phyloP scores from a whole-genome alignment of 2,797 vertebrate species.

The Hippopotamyrus pictus region DNA sequence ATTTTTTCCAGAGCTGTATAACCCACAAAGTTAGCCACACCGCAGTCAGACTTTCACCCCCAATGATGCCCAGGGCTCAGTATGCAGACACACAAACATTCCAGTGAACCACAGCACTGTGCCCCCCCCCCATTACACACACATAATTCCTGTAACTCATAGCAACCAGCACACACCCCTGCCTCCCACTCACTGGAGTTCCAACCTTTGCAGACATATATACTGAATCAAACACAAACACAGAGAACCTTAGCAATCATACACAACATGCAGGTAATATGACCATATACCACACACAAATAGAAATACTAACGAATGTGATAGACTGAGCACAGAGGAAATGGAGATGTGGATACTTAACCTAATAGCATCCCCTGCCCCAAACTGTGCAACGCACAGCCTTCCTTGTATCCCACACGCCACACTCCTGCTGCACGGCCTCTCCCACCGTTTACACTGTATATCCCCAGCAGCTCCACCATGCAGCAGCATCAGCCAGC shows the following conservation, averaged over 20 bases:
- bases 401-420: neutral
- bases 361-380: neutral
- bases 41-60: neutral
- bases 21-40: neutral
- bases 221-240: neutral
- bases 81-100: neutral
- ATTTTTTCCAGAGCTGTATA: neutral
- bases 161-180: slow-evolving; percentile 3
- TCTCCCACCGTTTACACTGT: neutral
- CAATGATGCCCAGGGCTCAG: neutral
- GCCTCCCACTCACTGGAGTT: neutral
- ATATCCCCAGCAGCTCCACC: neutral
- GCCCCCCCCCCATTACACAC: neutral
- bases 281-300: neutral
- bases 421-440: neutral
- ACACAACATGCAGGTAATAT: neutral
- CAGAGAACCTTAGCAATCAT: neutral
- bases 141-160: neutral
- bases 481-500: neutral
- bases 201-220: neutral
- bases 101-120: neutral
- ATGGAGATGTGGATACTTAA: neutral
- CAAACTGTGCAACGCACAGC: neutral
- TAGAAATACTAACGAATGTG: neutral
- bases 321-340: neutral